These are phyloP conservation scores for Chloroceryle amazona DNA, from an alignment of 2,797 vertebrate genomes.

Conservation along the genomic window DNA sequence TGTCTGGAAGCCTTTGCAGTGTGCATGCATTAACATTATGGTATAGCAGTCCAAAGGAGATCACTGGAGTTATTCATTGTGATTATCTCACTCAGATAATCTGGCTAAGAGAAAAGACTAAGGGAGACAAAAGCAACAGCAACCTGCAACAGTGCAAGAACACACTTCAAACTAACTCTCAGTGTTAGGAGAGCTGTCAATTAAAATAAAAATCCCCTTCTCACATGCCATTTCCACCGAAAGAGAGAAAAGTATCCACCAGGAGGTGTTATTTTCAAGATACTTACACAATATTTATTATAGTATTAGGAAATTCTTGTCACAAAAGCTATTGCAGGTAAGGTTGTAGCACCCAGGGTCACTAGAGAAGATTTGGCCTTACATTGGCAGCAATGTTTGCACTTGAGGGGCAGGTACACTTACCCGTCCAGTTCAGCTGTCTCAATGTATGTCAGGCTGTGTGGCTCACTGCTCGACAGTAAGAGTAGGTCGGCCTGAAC, in stretches of 20 bases:
- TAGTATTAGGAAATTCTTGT: not conserved
- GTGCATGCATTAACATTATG: not conserved
- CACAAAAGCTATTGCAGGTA: not conserved
- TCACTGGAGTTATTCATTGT: not conserved
- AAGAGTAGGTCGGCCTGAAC: constrained; percentile 91
- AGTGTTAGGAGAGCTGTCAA: not conserved
- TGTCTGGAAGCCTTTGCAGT: not conserved
- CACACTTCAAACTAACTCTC: not conserved
- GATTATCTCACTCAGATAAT: not conserved
- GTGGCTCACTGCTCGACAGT: constrained; percentile 93
- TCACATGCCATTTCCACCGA: not conserved
- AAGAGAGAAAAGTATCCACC: not conserved
- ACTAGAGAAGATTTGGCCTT: not conserved
- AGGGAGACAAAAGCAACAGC: not conserved
- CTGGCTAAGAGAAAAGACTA: not conserved
- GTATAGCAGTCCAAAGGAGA: not conserved
- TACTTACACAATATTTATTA: not conserved
- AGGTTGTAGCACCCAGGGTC: not conserved
- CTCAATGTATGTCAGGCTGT: constrained; percentile 92
- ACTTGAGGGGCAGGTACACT: constrained; percentile 27
- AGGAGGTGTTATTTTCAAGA: not conserved
- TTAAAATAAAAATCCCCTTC: not conserved
- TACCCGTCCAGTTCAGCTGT: constrained; percentile 95
- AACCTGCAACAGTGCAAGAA: not conserved
- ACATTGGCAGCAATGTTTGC: not conserved